Conservation (phyloP, 2,888 invertebrate species). For the Lasioglossum leucozonium region DNA sequence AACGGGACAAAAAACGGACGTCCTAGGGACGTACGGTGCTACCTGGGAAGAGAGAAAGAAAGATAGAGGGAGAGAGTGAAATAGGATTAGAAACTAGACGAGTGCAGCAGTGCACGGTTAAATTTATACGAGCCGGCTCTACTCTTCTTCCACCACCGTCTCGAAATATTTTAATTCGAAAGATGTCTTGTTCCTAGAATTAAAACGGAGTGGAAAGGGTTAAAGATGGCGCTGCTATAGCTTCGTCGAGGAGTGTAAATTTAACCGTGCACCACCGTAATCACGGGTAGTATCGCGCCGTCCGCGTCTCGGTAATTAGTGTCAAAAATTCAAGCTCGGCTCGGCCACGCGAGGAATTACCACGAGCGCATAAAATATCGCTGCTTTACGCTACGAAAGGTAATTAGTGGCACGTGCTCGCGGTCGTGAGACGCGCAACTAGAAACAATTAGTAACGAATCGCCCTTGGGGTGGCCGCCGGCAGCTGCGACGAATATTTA, state of each 20-base stretch:
- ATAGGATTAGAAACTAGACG: neutral
- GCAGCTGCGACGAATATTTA: constrained; percentile 68
- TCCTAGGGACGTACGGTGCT: too few relatives aligned
- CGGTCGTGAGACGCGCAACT: constrained; percentile 64
- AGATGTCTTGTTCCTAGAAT: neutral
- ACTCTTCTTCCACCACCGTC: too few relatives aligned
- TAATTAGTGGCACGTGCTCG: constrained; percentile 73
- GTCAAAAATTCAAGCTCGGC: constrained; percentile 60
- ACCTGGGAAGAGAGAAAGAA: neutral
- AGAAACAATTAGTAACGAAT: constrained; percentile 73
- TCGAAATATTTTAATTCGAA: neutral
- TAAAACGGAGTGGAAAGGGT: neutral
- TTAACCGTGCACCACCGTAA: constrained; percentile 4
- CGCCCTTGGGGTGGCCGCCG: constrained; percentile 33
- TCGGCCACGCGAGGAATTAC: constrained; percentile 47
- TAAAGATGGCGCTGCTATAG: neutral
- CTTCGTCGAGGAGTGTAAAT: neutral
- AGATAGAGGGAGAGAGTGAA: neutral
- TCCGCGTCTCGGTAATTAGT: constrained; percentile 64
- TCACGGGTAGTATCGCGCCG: constrained; percentile 34
- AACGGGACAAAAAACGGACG: too few relatives aligned
- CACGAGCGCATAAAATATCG: constrained; percentile 64
- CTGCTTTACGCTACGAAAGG: constrained; percentile 64
- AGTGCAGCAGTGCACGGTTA: too few relatives aligned
- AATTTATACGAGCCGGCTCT: neutral